Evolutionary conservation across 2,888 invertebrate genomes (phyloP), one percentile per base, ranked within the genome.

Genomic region (Lamproptera curius): DNA sequence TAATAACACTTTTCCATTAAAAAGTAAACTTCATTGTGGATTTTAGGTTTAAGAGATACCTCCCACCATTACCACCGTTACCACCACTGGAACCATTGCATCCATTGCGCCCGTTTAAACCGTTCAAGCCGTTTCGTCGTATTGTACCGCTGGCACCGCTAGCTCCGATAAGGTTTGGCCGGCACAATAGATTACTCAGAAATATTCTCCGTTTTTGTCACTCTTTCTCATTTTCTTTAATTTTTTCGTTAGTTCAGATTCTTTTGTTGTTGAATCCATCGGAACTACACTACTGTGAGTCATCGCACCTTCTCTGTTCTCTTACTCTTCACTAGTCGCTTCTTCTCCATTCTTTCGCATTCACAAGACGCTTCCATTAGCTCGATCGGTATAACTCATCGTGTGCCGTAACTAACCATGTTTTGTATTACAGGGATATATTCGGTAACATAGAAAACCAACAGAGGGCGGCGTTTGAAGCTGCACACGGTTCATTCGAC

Each of bases 401-500:
- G 11, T 31, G 28, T 36, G 14, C 34, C 10, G 1, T 17, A 5
- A 33, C 10, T 48, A 50, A 54, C 31, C 6, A 31, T 42, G 17
- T 51, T 52, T 63, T 58, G 51, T 59, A 53, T 74, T 79, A 53
- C 85, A 86, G 86, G 76, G 70, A 67, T 41, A 57, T 67, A 62
- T 55, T 67, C 54, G 52, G 11, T 16, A 74, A 76, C 61, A 50
- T 73, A 50, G 73, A 74, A 46, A 73, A 67, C 54, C 86, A 84
- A 58, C 42, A 43, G 34, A 70, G 58, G 46, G 62, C 73, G 55
- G 85, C 86, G 39, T 67, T 69, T 53, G 61, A 74, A 53, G 80
- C 85, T 10, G 85, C 87, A 26, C 73, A 64, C 46, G 82, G 79
- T 63, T 84, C 87, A 33, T 87, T 65, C 63, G 82, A 83, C 55